Conservation (phyloP, 2,888 invertebrate species). For the Phanerotoma sp. region DNA sequence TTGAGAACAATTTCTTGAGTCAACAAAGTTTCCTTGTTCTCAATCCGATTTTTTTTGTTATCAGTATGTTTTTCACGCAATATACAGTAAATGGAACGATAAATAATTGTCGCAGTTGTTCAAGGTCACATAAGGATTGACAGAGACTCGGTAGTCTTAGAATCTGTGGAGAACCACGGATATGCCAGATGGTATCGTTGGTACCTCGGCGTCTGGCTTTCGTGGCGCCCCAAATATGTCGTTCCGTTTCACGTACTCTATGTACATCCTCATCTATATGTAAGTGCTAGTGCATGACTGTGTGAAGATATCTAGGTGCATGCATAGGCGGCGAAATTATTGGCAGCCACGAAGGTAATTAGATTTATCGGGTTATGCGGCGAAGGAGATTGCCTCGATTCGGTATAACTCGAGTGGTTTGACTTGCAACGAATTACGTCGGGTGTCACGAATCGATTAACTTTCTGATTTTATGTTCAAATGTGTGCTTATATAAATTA, state of each 20-base stretch:
- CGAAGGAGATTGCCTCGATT: constrained; percentile 41
- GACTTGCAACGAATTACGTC: constrained; percentile 39
- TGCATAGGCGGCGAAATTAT: constrained; percentile 40
- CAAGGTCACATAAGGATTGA: neutral
- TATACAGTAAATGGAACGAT: no score
- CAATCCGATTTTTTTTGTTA: no score
- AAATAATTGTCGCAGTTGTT: no score
- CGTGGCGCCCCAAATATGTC: constrained; percentile 20
- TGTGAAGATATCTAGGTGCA: constrained; percentile 8
- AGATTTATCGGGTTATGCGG: constrained; percentile 47
- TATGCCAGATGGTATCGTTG: constrained; percentile 15
- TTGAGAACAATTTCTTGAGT: no score
- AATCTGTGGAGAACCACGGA: constrained; percentile 11
- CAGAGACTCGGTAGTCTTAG: neutral
- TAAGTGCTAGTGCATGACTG: neutral
- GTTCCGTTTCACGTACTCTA: neutral
- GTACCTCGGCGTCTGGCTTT: constrained; percentile 15
- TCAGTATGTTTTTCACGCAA: no score
- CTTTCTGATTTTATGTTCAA: constrained; percentile 5
- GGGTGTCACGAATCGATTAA: constrained; percentile 26
- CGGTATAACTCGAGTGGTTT: constrained; percentile 38
- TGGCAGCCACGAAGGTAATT: constrained; percentile 48
- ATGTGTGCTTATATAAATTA: constrained; percentile 29
- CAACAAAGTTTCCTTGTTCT: no score
- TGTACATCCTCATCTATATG: neutral